Evolutionary conservation across 2,113 vertebrate species (phyloP), one percentile per base, ranked within the genome.

Genomic region (Trochalopteron elliotii): DNA sequence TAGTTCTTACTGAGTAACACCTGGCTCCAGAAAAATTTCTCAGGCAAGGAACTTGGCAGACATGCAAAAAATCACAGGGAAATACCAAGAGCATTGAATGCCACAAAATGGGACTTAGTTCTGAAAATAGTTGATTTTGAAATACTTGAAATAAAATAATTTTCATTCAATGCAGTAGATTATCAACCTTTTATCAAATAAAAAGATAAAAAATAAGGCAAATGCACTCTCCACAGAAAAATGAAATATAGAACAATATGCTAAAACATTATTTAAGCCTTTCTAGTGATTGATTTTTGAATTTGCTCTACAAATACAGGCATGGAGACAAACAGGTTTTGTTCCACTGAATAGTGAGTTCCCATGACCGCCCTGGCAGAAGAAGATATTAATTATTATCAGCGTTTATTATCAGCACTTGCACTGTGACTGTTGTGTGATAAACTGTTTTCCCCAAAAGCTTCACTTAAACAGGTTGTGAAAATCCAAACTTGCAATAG

Each of bases 341-440:
- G 15, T 50, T n/a, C 12, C 47, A n/a, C 7, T 50, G 30, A 42
- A n/a, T 21, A 45, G 3, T 55, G 25, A 65, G 15, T n/a, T 42
- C 22, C 25, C 7, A 9, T 18, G 12, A 21, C 16, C 0, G 0
- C 15, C 23, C 31, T 57, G n/a, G 23, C 5, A 81, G n/a, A 47
- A 74, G 30, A 35, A 40, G 20, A 33, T 11, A 8, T 12, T 25
- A 72, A 42, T 45, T 45, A 45, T 45, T 45, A 45, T 45, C 45
- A 45, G 19, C 45, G 21, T 25, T 31, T 28, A 52, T 35, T 37
- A 20, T 24, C 23, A 75, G 18, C 39, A 17, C 7, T 50, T 56
- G 15, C 21, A 12, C 15, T 59, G 1, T 45, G 30, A 27, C 13
- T 61, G 33, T 17, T 90, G 12, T 47, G 10, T 37, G 65, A 50